Evolutionary conservation across 2,888 invertebrate species (phyloP), one percentile per base, ranked within the genome.

Genomic region (Dasysyrphus tricinctus): DNA sequence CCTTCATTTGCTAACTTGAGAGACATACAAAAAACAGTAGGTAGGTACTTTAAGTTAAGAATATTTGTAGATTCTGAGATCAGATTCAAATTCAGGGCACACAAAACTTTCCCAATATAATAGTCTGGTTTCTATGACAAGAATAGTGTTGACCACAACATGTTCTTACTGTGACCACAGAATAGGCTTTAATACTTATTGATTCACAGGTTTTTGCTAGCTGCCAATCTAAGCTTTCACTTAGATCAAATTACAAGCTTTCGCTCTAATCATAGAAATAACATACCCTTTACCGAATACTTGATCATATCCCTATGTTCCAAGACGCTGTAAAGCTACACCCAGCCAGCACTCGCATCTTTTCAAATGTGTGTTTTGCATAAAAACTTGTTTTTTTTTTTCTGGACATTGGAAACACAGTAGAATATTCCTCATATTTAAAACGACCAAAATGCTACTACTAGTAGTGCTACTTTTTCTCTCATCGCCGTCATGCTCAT

Each of bases 401-500:
- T 5, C 12, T 47, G 12, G 5, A 14, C 0, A 12, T 9, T 24
- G 24, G 24, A n/a, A n/a, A 56, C 3, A n/a, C 32, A 32, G 8
- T 5, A 54, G 51, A 34, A 56, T 2, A 16, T 34, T 37, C 16
- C 14, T 59, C 39, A 19, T 32, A 5, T 32, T 32, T 2, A 19
- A 59, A 59, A 59, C 3, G 19, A 59, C 4, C 5, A 19, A 59
- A 59, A 24, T 24, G 3, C 42, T 61, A 61, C 61, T 59, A 19
- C 14, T 54, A 54, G 54, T 61, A 42, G 61, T 61, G 39, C 39
- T 24, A 3, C 19, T 39, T 34, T 14, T 61, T 39, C 61, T 61
- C 61, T 61, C 61, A 24, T 39, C n/a, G 39, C 1, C 7, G 39
- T 42, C 42, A 61, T 61, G 42, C 61, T 51, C 51, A 51, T 49